Conservation (phyloP, 2,888 invertebrate genomes). For the Hirtodrosophila confusa region DNA sequence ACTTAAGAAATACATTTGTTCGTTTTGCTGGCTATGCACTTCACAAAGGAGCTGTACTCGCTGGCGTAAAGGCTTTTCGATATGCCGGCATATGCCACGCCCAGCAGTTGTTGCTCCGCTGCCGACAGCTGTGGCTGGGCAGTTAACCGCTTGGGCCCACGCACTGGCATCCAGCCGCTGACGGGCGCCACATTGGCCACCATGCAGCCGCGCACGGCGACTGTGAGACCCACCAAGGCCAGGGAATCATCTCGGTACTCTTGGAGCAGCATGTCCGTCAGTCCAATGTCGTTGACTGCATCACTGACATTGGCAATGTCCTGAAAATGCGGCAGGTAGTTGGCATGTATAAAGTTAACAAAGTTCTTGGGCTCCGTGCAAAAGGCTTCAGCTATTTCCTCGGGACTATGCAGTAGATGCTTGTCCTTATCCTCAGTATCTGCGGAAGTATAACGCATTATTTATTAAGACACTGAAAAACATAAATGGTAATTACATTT, state of each 20-base stretch:
- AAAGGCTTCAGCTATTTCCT: slow-evolving; percentile 88
- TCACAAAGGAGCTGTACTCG: slow-evolving; percentile 64
- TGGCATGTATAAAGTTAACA: slow-evolving; percentile 89
- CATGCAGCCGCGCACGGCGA: slow-evolving; percentile 89
- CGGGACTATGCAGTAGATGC: slow-evolving; percentile 87
- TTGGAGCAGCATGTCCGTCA: slow-evolving; percentile 88
- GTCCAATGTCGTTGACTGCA: slow-evolving; percentile 89
- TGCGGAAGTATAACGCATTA: slow-evolving; percentile 7
- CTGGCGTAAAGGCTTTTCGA: slow-evolving; percentile 57
- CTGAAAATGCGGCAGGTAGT: slow-evolving; percentile 90
- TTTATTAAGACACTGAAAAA: not conserved
- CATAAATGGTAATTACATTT: slow-evolving; percentile 86
- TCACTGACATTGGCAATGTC: slow-evolving; percentile 87
- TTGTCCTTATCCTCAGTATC: slow-evolving; percentile 73
- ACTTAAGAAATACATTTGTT: slow-evolving; percentile 1
- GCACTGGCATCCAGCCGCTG: slow-evolving; percentile 90
- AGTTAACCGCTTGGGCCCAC: slow-evolving; percentile 83
- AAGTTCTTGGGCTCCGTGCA: slow-evolving; percentile 88
- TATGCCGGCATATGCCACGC: slow-evolving; percentile 39
- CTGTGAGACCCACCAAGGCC: slow-evolving; percentile 86
- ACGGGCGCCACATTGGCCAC: slow-evolving; percentile 88
- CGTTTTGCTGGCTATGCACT: slow-evolving; percentile 37
- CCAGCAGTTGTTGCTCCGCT: slow-evolving; percentile 53
- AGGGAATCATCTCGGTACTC: slow-evolving; percentile 86
- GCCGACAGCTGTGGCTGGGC: slow-evolving; percentile 20